phyloP scores from a whole-genome alignment of 2,888 invertebrate genomes.

The Mylabris sibirica region DNA sequence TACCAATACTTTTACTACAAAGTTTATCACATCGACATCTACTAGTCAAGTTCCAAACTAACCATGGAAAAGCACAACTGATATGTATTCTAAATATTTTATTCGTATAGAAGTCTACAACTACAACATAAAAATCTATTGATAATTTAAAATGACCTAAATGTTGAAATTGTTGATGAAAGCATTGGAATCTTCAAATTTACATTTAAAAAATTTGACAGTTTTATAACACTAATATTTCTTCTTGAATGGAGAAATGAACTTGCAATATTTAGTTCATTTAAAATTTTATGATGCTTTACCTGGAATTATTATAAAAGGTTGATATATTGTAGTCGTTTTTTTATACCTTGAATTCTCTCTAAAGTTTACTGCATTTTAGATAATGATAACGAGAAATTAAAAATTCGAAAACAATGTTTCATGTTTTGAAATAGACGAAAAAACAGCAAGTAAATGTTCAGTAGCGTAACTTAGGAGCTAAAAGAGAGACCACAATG shows the following conservation, averaged over 20 bases:
- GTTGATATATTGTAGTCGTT: background rate
- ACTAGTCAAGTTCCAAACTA: background rate
- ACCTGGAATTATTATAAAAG: background rate
- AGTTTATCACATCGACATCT: constrained; percentile 22
- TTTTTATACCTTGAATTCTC: background rate
- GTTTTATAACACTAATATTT: background rate
- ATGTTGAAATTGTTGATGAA: background rate
- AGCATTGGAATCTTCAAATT: background rate
- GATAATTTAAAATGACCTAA: background rate
- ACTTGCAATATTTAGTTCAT: background rate
- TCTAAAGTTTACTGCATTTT: too few relatives aligned
- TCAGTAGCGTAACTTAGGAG: too few relatives aligned
- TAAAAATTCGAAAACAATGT: too few relatives aligned
- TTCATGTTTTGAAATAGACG: too few relatives aligned
- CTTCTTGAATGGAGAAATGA: background rate
- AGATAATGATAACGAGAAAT: too few relatives aligned
- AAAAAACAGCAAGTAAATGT: too few relatives aligned
- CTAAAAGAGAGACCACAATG: too few relatives aligned
- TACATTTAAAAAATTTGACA: background rate
- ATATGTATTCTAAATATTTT: too few relatives aligned
- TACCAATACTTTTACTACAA: background rate
- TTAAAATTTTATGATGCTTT: background rate
- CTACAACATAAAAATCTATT: too few relatives aligned
- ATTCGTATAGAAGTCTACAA: background rate
- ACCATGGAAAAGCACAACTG: background rate